phyloP scores from a whole-genome alignment of 1,140 invertebrate genomes.

The Penaeus indicus region DNA sequence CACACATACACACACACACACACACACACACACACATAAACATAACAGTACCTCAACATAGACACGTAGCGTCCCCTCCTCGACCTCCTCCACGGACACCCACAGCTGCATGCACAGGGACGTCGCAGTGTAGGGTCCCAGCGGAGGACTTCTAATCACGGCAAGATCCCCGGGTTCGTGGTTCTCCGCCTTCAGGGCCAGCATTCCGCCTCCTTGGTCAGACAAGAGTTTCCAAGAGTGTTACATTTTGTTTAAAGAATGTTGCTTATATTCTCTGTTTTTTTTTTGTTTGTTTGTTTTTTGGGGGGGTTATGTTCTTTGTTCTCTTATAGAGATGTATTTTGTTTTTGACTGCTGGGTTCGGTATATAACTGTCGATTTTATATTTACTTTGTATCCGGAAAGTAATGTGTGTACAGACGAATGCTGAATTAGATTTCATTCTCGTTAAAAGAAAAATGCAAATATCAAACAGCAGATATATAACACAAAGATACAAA shows the following conservation, averaged over 20 bases:
- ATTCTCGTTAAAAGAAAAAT: no score
- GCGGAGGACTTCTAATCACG: constrained; percentile 27
- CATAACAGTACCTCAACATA: constrained; percentile 40
- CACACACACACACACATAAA: neutral
- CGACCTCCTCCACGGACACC: constrained; percentile 27
- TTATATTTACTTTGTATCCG: no score
- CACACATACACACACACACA: neutral
- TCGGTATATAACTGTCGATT: no score
- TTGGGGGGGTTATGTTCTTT: no score
- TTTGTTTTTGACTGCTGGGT: no score
- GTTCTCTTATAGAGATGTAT: no score
- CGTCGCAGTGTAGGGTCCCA: constrained; percentile 30
- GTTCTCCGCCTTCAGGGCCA: constrained; percentile 27
- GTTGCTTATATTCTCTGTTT: neutral
- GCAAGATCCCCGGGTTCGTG: constrained; percentile 36
- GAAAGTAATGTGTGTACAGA: no score
- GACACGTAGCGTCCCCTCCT: constrained; percentile 39
- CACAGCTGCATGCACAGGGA: constrained; percentile 48
- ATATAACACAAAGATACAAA: no score
- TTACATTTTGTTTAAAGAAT: neutral
- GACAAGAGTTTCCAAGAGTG: neutral
- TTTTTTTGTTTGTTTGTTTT: neutral
- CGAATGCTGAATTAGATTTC: no score
- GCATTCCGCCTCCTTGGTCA: constrained; percentile 24
- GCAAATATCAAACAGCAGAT: no score